Evolutionary conservation across 2,113 vertebrate species (phyloP), one percentile per base, ranked within the genome.

Genomic region (Zingel zingel): DNA sequence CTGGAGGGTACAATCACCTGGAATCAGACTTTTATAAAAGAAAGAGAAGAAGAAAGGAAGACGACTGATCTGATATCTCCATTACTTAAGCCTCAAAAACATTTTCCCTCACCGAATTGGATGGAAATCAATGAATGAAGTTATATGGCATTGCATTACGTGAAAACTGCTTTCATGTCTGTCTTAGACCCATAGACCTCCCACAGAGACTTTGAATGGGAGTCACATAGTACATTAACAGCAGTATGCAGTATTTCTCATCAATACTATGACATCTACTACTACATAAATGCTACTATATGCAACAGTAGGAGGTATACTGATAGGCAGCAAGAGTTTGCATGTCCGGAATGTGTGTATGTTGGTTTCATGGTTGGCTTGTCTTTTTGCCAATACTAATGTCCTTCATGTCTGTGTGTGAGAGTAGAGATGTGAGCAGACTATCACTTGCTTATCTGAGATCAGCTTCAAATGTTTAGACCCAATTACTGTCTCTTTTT

Each of bases 381-480:
- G 8, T 43, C 4, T 9, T 45, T 56, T 21, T 21, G 23, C 23
- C 51, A 56, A 18, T 25, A 43, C 50, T 9, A 21, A 3, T 14
- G 15, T 68, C 9, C 36, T 33, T 39, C 47, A 14, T 51, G 30
- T 61, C 12, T 3, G 30, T 23, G 2, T 77, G n/a, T 43, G 68
- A 18, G 36, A 13, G 33, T 27, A 45, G 27, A 39, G 43, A 25
- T 69, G 21, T 43, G 23, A 66, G 27, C 27, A 16, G 15, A 50
- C 12, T 47, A 19, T 18, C 18, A 6, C 3, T 51, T 43, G 64
- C 23, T 69, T 62, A 62, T 72, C 53, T 59, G 68, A 62, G 9
- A 66, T 75, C 65, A 79, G 80, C 16, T 62, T 43, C 10, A 45
- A 70, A 30, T 25, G 19, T 25, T 66, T 76, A 63, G 66, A 76